These are phyloP conservation scores for Battus philenor DNA, from an alignment of 1,140 invertebrate species.

Conservation along the genomic window DNA sequence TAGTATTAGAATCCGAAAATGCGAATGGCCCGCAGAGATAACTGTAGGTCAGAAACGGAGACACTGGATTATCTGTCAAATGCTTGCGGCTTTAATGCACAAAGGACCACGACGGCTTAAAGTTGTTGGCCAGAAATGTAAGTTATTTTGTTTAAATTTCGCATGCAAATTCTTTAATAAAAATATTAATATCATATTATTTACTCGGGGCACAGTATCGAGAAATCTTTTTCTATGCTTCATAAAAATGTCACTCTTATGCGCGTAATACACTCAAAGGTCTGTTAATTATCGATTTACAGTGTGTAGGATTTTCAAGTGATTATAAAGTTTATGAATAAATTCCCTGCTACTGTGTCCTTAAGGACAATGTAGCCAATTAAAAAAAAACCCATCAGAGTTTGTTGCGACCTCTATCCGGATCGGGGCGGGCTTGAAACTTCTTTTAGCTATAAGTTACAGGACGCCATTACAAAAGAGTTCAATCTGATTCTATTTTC, in stretches of 20 bases:
- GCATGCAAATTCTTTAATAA: neutral
- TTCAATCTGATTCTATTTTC: no score
- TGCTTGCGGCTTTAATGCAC: conserved; percentile 18
- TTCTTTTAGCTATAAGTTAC: no score
- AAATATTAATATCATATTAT: neutral
- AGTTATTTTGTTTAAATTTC: neutral
- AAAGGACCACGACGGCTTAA: conserved; percentile 22
- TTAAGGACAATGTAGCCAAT: no score
- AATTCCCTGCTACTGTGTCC: no score
- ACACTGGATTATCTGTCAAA: conserved; percentile 16
- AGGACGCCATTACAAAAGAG: no score
- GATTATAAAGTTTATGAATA: no score
- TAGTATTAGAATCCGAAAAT: conserved; percentile 33
- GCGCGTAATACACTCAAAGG: no score
- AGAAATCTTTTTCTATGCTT: neutral
- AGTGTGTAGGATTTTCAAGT: no score
- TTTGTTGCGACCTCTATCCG: no score
- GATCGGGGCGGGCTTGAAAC: no score
- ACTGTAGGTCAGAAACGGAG: conserved; percentile 16
- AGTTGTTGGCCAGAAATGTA: conserved; percentile 24
- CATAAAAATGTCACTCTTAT: neutral
- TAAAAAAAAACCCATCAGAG: no score
- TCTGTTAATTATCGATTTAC: no score
- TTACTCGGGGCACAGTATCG: neutral
- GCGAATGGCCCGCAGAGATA: conserved; percentile 41